These are phyloP conservation scores for Asarcornis scutulata DNA, from an alignment of 2,113 vertebrate genomes.

Conservation along the genomic window DNA sequence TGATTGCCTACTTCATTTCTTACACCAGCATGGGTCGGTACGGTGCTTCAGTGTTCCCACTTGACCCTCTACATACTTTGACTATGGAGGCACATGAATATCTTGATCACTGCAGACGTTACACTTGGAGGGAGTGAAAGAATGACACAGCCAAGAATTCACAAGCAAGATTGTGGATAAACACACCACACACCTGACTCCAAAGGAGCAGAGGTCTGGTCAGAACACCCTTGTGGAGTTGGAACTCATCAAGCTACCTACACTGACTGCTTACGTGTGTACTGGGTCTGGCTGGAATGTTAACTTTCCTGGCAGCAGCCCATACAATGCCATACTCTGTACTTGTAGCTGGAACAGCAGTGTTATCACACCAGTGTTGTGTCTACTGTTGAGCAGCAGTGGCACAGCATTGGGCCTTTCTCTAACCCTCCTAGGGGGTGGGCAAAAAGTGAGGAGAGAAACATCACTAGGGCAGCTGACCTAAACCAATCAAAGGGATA, in stretches of 20 bases:
- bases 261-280: background rate
- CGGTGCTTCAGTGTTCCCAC: background rate
- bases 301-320: no score
- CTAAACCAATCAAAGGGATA: no score
- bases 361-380: no score
- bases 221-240: rapidly evolving
- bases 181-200: background rate
- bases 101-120: background rate
- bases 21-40: background rate
- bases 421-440: no score
- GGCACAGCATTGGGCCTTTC: no score
- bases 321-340: no score
- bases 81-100: background rate
- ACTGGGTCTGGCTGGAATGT: no score
- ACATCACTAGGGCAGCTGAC: no score
- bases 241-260: background rate
- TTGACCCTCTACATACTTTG: background rate
- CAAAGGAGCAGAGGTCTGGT: background rate
- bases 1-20: background rate
- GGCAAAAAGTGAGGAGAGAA: no score
- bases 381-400: no score
- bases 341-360: no score
- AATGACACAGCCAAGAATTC: background rate
- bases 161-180: background rate
- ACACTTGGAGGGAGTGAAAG: background rate